A percentile compares a stretch with the other conserved stretches of the same genome.
Conservation (phyloP, 2,888 invertebrate genomes). For the Brachynemurus nebulosus region DNA sequence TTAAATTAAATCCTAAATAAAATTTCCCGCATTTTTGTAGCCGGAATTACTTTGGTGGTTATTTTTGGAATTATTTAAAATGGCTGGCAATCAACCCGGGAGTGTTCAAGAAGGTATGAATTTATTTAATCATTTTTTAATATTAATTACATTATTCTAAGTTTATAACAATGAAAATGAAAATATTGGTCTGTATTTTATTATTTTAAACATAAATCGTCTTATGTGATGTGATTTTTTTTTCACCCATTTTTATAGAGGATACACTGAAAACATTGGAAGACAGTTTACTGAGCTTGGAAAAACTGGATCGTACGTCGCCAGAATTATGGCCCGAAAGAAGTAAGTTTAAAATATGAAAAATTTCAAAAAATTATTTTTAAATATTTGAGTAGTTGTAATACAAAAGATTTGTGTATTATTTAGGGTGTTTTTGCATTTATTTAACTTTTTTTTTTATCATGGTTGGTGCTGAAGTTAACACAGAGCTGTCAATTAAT, state of each 20-base stretch:
- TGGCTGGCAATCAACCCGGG: slow-evolving; percentile 53
- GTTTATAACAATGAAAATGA: too few species aligned
- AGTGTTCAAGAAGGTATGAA: slow-evolving; percentile 45
- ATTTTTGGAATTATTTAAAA: slow-evolving; percentile 27
- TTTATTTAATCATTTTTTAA: too few species aligned
- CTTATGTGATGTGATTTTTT: too few species aligned
- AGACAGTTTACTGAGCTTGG: slow-evolving; percentile 71
- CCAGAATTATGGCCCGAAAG: slow-evolving; percentile 95
- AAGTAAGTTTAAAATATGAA: too few species aligned
- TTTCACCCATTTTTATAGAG: slow-evolving; percentile 4
- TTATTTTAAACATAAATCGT: too few species aligned
- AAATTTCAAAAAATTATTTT: too few species aligned
- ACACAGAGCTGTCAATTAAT: too few species aligned
- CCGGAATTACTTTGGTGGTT: slow-evolving; percentile 6
- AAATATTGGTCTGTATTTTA: too few species aligned
- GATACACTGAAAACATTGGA: slow-evolving; percentile 30
- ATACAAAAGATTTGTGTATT: background rate
- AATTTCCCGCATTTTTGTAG: slow-evolving; percentile 4
- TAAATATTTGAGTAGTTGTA: background rate
- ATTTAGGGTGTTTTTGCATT: background rate
- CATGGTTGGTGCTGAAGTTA: too few species aligned
- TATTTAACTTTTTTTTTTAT: too few species aligned
- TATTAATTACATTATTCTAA: too few species aligned
- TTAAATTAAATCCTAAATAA: background rate
- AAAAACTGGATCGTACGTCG: slow-evolving; percentile 86